These are phyloP conservation scores for Uromys caudimaculatus DNA, from an alignment of 2,797 vertebrate species.

Conservation along the genomic window DNA sequence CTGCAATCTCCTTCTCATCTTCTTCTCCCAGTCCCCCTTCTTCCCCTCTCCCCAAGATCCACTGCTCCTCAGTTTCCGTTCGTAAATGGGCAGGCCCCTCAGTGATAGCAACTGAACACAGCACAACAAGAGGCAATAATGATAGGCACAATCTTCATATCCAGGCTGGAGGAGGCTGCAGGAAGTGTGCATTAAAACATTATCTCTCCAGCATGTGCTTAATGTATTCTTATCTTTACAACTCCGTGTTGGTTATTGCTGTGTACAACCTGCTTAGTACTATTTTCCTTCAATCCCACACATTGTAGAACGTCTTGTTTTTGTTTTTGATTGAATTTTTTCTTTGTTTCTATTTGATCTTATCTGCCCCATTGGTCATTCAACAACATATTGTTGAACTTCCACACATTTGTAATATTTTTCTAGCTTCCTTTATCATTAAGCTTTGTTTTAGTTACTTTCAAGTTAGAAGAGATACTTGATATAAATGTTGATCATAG, in stretches of 20 bases:
- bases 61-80: not conserved
- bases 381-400: not conserved
- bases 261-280: not conserved
- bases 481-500: not conserved
- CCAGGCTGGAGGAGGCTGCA: not conserved
- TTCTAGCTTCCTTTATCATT: not conserved
- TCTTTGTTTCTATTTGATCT: not conserved
- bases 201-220: not conserved
- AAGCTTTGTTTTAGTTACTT: not conserved
- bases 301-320: not conserved
- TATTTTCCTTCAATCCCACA: not conserved
- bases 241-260: not conserved
- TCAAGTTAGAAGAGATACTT: not conserved
- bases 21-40: not conserved
- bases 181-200: too few species aligned
- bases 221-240: not conserved
- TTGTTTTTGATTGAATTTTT: not conserved
- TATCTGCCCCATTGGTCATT: not conserved
- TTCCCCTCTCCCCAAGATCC: not conserved
- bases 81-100: not conserved
- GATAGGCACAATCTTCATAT: not conserved
- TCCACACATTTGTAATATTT: not conserved
- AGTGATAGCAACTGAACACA: not conserved
- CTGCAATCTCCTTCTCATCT: not conserved
- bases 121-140: not conserved